Evolutionary conservation across 1,140 invertebrate genomes (phyloP).

Genomic region (Cryptotermes secundus): DNA sequence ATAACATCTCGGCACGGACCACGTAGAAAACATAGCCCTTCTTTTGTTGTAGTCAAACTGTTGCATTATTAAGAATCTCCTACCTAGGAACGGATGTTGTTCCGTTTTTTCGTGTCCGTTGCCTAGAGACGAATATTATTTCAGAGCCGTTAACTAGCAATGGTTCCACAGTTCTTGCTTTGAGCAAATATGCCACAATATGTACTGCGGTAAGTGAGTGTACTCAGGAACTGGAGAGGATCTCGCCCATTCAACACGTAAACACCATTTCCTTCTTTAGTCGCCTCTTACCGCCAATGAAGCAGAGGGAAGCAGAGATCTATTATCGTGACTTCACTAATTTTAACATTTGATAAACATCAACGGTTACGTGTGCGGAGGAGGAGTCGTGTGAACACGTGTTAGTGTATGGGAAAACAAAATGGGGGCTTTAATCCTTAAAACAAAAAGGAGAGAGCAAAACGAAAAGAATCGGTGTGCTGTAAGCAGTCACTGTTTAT

Average conservation of each 20-base stretch:
- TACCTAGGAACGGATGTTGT: too few relatives aligned
- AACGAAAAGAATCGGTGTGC: neutral
- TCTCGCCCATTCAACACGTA: neutral
- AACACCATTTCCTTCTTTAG: neutral
- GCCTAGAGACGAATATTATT: too few relatives aligned
- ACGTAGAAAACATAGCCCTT: too few relatives aligned
- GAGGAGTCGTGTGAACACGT: neutral
- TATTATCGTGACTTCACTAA: neutral
- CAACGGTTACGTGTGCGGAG: neutral
- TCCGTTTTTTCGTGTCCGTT: too few relatives aligned
- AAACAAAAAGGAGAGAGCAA: neutral
- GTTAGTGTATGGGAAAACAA: neutral
- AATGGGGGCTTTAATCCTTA: neutral
- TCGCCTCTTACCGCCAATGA: neutral
- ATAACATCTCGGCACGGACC: too few relatives aligned
- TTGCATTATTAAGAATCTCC: too few relatives aligned
- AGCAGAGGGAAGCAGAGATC: neutral
- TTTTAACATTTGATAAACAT: constrained; percentile 11
- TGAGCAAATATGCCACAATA: too few relatives aligned
- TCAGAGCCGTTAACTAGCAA: too few relatives aligned
- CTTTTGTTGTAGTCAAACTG: too few relatives aligned
- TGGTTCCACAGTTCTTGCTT: too few relatives aligned
- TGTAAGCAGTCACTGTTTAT: neutral
- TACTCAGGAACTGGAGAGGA: neutral
- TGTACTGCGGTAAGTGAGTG: neutral